Evolutionary conservation across 2,888 invertebrate genomes (phyloP), one percentile per base, ranked within the genome.

Genomic region (Danaus chrysippus): DNA sequence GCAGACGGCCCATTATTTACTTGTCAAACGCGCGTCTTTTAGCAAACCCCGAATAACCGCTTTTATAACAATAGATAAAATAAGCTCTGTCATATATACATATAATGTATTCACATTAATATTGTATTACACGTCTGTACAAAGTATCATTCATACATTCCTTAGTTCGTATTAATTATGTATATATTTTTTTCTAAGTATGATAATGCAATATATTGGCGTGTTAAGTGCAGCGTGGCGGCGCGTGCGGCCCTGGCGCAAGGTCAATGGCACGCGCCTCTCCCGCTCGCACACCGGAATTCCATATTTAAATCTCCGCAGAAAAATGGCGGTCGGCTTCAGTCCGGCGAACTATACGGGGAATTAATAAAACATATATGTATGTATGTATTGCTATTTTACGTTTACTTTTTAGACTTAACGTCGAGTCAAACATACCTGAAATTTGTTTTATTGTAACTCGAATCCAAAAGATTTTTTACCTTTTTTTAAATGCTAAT

Each of bases 291-390:
- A 89, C 91, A 89, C 90, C 90, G 90, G 90, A 89, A 91, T 91
- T 89, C 91, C 91, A 91, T 90, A 90, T 91, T 91, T 91, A 90
- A 91, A 90, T 90, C 89, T 89, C 90, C 89, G 90, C 89, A 90
- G 88, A 91, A 91, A 91, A 90, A 90, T 89, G 89, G 89, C 91
- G 87, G 84, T 85, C 75, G 76, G 72, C 84, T 88, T 78, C 88
- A 88, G 88, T 87, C 87, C 86, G 79, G 81, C 77, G 74, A 76
- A 84, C 81, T 84, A 84, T 89, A 89, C 86, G 83, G 78, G 79
- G 89, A 89, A 89, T 90, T 88, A 90, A 91, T 90, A 90, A 91
- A 88, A 87, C 86, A 87, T 85, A 83, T 46, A 34, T 34, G 23
- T 34, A 23, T 23, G 23, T 23, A 34, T 34, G 23, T 83, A 80